Evolutionary conservation across 92 coral and sea anemone genomes (phyloP), one percentile per base, ranked within the genome.

Genomic region (Palythoa caribaeorum): DNA sequence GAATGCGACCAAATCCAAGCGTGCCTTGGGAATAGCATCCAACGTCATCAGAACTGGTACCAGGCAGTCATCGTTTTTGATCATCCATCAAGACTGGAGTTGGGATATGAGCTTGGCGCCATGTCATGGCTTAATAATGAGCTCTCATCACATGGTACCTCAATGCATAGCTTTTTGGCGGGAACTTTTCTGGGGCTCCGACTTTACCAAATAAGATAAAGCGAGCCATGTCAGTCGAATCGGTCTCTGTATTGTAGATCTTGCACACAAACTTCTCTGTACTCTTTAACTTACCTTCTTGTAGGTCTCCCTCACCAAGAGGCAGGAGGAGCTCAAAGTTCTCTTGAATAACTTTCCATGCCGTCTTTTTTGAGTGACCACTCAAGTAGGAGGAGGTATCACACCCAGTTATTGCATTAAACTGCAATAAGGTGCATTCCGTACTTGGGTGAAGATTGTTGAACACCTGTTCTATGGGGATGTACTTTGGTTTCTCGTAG

Each of bases 341-440:
- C 81, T 83, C 91, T 15, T 20, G 74, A 57, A 88, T 83, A 6
- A 81, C 54, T 47, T 83, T 88, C 76, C 91, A 88, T 3, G 81
- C 72, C 1, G 90, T 86, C 73, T 13, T 15, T 69, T 86, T 86
- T 35, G 83, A 50, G 78, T 90, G 87, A 38, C 79, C 87, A 83
- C 57, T 79, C 54, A 89, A 10, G 63, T 57, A 84, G 12, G 86
- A 89, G 50, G 85, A 76, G 15, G 91, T 89, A 78, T 89, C 92
- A 54, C 87, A 91, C 66, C 90, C 90, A 17, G 91, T 84, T 68
- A 88, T 59, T 53, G 93, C 91, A 80, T 93, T 86, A 50, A 87
- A 93, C 20, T 91, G 92, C 59, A 93, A 87, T 55, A 87, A 88
- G 50, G 91, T 81, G 8, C 90, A 38, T 60, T 66, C 20, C 5